phyloP scores from a whole-genome alignment of 2,797 vertebrate genomes.

The Anisognathus igniventris region DNA sequence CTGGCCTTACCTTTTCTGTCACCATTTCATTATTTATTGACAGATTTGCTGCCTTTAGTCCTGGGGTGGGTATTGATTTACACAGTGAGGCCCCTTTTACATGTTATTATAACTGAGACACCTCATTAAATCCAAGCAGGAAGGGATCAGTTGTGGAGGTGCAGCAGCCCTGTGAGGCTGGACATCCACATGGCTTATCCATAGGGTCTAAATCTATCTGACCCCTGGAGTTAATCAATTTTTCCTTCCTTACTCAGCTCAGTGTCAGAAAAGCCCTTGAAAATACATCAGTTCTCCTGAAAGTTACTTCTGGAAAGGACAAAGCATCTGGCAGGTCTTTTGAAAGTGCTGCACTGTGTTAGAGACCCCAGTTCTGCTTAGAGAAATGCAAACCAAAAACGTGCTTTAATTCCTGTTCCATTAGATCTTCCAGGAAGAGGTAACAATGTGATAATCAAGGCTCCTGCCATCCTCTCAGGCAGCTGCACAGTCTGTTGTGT shows the following conservation, averaged over 20 bases:
- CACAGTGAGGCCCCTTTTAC: background rate
- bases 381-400: background rate
- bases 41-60: slow-evolving; percentile 53
- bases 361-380: background rate
- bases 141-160: background rate
- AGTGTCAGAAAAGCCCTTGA: background rate
- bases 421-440: background rate
- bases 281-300: background rate
- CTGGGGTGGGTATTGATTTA: slow-evolving; percentile 48
- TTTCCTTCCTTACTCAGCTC: background rate
- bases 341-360: background rate
- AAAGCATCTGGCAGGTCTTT: background rate
- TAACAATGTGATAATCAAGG: background rate
- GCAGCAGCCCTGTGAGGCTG: background rate
- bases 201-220: background rate
- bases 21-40: slow-evolving; percentile 74
- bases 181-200: background rate
- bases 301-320: background rate
- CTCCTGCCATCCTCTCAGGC: background rate
- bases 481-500: background rate
- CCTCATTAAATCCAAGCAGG: background rate
- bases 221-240: background rate
- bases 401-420: background rate
- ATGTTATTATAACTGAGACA: background rate
- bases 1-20: background rate